Evolutionary conservation across 2,888 invertebrate species (phyloP).

Genomic region (Nysson spinosus): DNA sequence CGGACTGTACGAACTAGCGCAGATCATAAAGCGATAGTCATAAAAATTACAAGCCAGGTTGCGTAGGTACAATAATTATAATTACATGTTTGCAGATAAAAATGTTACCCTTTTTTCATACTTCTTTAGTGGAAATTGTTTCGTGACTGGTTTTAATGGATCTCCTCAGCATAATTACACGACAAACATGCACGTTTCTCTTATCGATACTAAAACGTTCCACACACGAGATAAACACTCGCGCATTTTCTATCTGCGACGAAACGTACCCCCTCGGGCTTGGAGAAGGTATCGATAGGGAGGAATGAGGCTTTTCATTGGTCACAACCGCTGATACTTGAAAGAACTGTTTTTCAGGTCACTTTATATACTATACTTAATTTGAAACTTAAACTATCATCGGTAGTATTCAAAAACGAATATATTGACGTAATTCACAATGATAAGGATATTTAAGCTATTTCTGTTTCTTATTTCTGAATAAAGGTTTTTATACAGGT

Average conservation of each 20-base stretch:
- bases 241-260: not conserved
- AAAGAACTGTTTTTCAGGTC: too few species aligned
- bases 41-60: conserved; percentile 1
- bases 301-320: too few species aligned
- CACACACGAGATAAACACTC: conserved; percentile 9
- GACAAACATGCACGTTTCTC: conserved; percentile 41
- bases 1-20: not conserved
- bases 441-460: too few species aligned
- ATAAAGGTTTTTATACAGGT: too few species aligned
- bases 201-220: conserved; percentile 31
- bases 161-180: conserved; percentile 43
- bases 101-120: conserved; percentile 9
- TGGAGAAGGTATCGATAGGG: not conserved
- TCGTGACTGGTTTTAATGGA: conserved; percentile 52
- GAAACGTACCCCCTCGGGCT: too few species aligned
- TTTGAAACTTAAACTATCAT: too few species aligned
- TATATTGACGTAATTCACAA: too few species aligned
- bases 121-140: conserved; percentile 17
- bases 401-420: too few species aligned
- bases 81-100: not conserved
- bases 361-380: too few species aligned
- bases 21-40: conserved; percentile 5
- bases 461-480: too few species aligned
- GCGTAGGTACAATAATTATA: conserved; percentile 3
- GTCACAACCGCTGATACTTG: too few species aligned